phyloP scores from a whole-genome alignment of 1,140 invertebrate species.

The Drosophila willistoni region DNA sequence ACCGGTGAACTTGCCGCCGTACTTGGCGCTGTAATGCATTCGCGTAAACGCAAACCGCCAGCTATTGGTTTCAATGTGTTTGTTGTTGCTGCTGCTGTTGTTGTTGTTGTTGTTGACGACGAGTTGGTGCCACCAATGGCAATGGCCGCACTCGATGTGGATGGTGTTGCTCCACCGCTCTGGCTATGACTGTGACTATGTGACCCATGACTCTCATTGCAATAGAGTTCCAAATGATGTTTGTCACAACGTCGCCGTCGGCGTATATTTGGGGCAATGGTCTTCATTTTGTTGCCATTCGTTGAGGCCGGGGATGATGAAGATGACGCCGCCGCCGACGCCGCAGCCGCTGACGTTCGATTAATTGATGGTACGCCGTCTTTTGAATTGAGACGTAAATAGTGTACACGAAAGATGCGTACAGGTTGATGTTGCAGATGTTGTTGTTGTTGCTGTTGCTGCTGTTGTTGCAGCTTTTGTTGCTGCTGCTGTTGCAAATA shows the following conservation, averaged over 20 bases:
- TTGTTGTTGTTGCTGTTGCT: conserved; percentile 42
- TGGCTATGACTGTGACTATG: neutral
- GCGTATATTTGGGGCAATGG: conserved; percentile 86
- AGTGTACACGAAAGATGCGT: conserved; percentile 76
- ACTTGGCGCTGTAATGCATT: conserved; percentile 72
- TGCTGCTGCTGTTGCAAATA: conserved; percentile 67
- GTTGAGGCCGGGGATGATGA: conserved; percentile 23
- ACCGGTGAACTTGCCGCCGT: conserved; percentile 83
- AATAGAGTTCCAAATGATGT: conserved; percentile 85
- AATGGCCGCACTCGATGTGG: neutral
- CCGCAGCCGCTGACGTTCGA: conserved; percentile 32
- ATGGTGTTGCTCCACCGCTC: conserved; percentile 27
- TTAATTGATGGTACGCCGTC: conserved; percentile 61
- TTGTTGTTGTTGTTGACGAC: conserved; percentile 1
- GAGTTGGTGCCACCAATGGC: neutral
- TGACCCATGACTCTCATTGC: conserved; percentile 69
- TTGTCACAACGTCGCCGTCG: conserved; percentile 86
- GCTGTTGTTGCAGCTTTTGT: conserved; percentile 62
- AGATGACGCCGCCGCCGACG: conserved; percentile 8
- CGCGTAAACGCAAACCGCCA: conserved; percentile 53
- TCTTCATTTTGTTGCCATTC: conserved; percentile 85
- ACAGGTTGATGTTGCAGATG: conserved; percentile 59
- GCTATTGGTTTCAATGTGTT: conserved; percentile 53
- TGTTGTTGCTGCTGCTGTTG: conserved; percentile 1
- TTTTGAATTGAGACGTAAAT: conserved; percentile 74